Base-by-base conservation (phyloP, 2,888 invertebrate genomes). In the Seira ritae region DNA sequence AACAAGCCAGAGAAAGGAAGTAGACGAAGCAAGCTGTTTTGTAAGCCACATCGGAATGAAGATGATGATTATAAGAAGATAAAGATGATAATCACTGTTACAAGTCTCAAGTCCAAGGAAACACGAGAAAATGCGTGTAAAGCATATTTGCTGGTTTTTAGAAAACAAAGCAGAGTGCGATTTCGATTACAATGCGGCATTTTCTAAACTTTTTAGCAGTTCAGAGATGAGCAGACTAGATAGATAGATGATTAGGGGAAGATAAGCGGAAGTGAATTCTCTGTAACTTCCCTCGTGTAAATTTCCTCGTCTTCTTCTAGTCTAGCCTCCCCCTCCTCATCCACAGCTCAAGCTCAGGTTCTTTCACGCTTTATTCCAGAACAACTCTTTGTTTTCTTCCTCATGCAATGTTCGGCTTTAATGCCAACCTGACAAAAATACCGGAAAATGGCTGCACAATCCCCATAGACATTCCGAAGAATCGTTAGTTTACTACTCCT, bases 121-220 rank as follows among this genome's bases (percentile, higher is more conserved):
- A 60, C 50, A 60, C 23, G 73, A 55, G 66, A 73, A 73, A 80
- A 80, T 71, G 50, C 50, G 50, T 50, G 50, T 50, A 15, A 50
- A n/a, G 50, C 50, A 50, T 50, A 50, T 50, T 50, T 50, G 50
- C 50, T 50, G 50, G 12, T 50, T 50, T n/a, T 50, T 50, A 50
- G 50, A n/a, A 50, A 50, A 50, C 50, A 50, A 50, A 50, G 17
- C 1, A n/a, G 50, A 12, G 15, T 50, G 50, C 50, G 50, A 50
- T n/a, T 50, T 3, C 50, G 50, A 50, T n/a, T 67, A 31, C n/a
- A 31, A 67, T 67, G 67, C 24, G 67, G 67, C 23, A 67, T 67
- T 67, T 31, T 50, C 50, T 50, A 50, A 50, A 50, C 50, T 50
- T 50, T 50, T 50, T 50, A 50, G 50, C 50, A 50, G 67, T 67